A percentile compares a stretch with the other conserved stretches of the same genome.
phyloP scores from a whole-genome alignment of 2,888 invertebrate genomes.

The Plusia festucae region DNA sequence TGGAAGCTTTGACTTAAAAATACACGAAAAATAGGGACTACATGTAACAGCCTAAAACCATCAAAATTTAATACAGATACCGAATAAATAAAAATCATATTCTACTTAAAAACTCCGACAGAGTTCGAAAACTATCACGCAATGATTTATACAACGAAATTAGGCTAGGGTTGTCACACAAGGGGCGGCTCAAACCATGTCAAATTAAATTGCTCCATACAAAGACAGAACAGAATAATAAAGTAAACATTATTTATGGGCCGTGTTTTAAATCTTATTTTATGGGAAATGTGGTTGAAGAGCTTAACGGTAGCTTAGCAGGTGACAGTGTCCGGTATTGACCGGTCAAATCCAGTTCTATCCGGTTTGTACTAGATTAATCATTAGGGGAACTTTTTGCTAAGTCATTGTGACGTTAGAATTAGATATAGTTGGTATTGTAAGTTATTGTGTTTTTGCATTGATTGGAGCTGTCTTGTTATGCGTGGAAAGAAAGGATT shows the following conservation, averaged over 20 bases:
- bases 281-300: conserved; percentile 87
- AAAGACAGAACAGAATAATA: conserved; percentile 72
- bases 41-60: no score
- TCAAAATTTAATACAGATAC: no score
- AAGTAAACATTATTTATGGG: conserved; percentile 76
- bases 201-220: conserved; percentile 77
- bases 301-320: conserved; percentile 81
- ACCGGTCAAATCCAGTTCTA: conserved; percentile 59
- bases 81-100: no score
- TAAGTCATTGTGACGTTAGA: conserved; percentile 56
- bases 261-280: conserved; percentile 85
- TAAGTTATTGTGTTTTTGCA: conserved; percentile 31
- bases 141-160: conserved; percentile 54
- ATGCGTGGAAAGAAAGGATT: background rate
- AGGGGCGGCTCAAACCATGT: conserved; percentile 73
- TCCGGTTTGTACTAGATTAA: conserved; percentile 52
- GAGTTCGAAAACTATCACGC: conserved; percentile 26
- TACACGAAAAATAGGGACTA: no score
- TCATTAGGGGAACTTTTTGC: conserved; percentile 56
- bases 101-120: background rate
- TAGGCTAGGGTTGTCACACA: conserved; percentile 49
- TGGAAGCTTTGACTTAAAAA: no score
- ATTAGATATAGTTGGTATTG: conserved; percentile 36
- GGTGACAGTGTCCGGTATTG: conserved; percentile 70
- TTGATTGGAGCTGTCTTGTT: background rate